Evolutionary conservation across 2,113 vertebrate genomes (phyloP).

Genomic region (Limnothrissa miodon): DNA sequence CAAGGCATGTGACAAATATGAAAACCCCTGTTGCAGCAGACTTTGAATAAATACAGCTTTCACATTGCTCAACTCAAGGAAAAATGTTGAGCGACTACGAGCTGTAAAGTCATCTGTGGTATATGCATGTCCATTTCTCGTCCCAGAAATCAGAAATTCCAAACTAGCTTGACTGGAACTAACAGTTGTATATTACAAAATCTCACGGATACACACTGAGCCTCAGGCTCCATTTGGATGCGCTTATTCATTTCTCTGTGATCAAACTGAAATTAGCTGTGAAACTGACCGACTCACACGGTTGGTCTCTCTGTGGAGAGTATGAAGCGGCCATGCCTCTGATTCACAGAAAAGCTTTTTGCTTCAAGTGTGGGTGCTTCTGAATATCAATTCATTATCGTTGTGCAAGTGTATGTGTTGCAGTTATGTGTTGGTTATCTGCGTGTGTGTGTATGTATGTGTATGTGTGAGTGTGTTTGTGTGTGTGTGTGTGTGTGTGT

Average conservation of each 20-base stretch:
- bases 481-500: neutral
- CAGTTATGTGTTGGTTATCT: neutral
- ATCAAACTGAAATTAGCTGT: conserved; percentile 3
- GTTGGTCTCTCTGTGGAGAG: neutral
- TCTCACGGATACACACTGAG: neutral
- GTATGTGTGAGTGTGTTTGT: neutral
- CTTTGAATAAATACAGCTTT: no score
- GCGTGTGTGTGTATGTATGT: neutral
- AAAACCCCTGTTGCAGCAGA: no score
- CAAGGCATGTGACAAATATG: no score
- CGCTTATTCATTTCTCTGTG: neutral
- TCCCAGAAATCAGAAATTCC: no score
- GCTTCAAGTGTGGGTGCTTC: neutral
- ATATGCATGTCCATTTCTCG: no score
- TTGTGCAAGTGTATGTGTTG: neutral
- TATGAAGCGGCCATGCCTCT: neutral
- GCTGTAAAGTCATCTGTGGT: no score
- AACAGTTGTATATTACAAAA: neutral
- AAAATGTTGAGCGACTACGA: no score
- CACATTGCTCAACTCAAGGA: no score
- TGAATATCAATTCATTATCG: conserved; percentile 6
- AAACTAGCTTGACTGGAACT: neutral
- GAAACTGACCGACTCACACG: neutral
- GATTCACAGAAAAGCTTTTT: neutral
- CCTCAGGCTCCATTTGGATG: neutral